These are phyloP conservation scores for Lampris megalopsis DNA, from an alignment of 2,113 vertebrate genomes.

Conservation along the genomic window DNA sequence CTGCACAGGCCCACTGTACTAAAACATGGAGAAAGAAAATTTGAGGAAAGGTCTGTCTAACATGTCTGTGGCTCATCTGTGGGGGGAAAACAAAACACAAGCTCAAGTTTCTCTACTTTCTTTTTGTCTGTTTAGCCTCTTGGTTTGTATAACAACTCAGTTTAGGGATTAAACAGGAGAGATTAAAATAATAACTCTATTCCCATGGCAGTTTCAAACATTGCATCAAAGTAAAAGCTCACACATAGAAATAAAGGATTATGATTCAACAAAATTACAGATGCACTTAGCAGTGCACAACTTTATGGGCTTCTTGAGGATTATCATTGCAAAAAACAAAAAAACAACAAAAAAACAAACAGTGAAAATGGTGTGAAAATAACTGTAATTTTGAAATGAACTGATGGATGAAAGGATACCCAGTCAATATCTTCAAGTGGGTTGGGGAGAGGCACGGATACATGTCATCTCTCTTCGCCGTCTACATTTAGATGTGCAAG, in stretches of 20 bases:
- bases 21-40: too few relatives aligned
- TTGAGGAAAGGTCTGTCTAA: background rate
- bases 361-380: constrained; percentile 38
- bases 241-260: constrained; percentile 46
- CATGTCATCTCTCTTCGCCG: background rate
- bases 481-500: constrained; percentile 32
- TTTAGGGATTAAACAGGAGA: constrained; percentile 49
- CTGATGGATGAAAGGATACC: background rate
- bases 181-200: constrained; percentile 51
- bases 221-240: constrained; percentile 41
- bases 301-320: constrained; percentile 37
- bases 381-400: constrained; percentile 40
- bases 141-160: constrained; percentile 41
- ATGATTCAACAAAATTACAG: constrained; percentile 47
- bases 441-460: constrained; percentile 3
- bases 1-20: too few relatives aligned
- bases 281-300: constrained; percentile 26
- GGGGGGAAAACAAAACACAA: background rate
- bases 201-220: constrained; percentile 32
- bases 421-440: constrained; percentile 8
- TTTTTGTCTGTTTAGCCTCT: constrained; percentile 22
- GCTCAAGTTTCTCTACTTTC: background rate
- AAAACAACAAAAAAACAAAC: constrained; percentile 1
- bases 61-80: background rate
- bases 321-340: constrained; percentile 43